Conservation (phyloP, 35 echinoderm and acorn worm genomes). For the Amphiura filiformis region DNA sequence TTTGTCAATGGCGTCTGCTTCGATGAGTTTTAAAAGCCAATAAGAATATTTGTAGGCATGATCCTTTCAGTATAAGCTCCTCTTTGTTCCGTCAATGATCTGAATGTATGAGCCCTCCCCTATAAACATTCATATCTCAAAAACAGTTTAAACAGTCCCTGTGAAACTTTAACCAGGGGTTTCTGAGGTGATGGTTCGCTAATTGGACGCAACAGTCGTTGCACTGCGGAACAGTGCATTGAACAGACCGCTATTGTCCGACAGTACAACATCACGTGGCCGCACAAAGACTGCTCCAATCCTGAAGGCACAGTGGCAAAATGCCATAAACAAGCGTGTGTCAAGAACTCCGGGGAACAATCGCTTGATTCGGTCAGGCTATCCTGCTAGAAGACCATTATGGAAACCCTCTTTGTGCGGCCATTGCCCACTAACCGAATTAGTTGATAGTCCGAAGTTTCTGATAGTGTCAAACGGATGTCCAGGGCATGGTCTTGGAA, state of each 20-base stretch:
- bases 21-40: too few relatives aligned
- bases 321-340: not conserved
- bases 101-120: not conserved
- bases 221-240: not conserved
- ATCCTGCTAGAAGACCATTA: not conserved
- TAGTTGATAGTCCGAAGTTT: too few relatives aligned
- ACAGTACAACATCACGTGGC: not conserved
- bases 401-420: too few relatives aligned
- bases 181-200: not conserved
- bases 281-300: not conserved
- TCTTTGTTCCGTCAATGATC: not conserved
- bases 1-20: not conserved
- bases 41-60: too few relatives aligned
- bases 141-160: not conserved
- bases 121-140: not conserved
- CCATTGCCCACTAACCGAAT: too few relatives aligned
- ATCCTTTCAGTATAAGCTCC: too few relatives aligned
- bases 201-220: not conserved
- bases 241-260: not conserved
- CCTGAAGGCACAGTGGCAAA: not conserved
- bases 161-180: not conserved
- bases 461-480: not conserved
- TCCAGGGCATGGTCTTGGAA: not conserved
- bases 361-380: not conserved
- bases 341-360: not conserved